Base-by-base conservation (phyloP, 2,888 invertebrate species). In the Acholoe squamosa region DNA sequence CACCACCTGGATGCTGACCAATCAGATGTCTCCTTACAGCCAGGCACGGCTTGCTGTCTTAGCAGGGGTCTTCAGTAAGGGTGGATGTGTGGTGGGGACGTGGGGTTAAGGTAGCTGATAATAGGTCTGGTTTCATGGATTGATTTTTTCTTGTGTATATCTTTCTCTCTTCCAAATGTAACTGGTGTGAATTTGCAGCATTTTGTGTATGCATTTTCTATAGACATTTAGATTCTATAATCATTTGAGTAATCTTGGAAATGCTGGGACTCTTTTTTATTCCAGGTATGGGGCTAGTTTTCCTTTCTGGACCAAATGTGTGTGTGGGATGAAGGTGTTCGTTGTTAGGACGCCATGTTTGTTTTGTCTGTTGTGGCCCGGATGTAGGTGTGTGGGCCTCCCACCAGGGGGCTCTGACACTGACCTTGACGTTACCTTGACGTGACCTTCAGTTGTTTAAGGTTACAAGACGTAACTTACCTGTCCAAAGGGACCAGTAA, bases 401-500 rank as follows among this genome's bases (percentile, higher is more conserved):
- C 31, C 71, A 71, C 71, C 71, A 71, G 71, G 71, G 71, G 71
- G 25, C 71, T 25, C 61, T n/a, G 25, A 43, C 43, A 43, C 43
- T 43, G 43, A 43, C 28, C 71, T 28, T 28, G 71, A 28, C 71
- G 12, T 71, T 25, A 71, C 71, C 71, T 71, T 71, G 71, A 31
- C 71, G 28, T 71, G 71, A 71, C 71, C 71, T 71, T 71, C 19
- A 71, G 71, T 28, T 71, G 71, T 71, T 71, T 71, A 71, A 71
- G 71, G 71, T 71, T 28, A 25, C 28, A 3, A 7, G 71, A 71
- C 28, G 71, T 71, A 71, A 71, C n/a, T 25, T 14, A 71, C 19
- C 28, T 22, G 71, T 25, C 12, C 12, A 3, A 3, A 5, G 71
- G 71, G 71, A 71, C 19, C 7, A 25, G 71, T 43, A 16, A 25